These are phyloP conservation scores for Lophotriccus pileatus DNA, from an alignment of 2,797 vertebrate genomes.

Conservation along the genomic window DNA sequence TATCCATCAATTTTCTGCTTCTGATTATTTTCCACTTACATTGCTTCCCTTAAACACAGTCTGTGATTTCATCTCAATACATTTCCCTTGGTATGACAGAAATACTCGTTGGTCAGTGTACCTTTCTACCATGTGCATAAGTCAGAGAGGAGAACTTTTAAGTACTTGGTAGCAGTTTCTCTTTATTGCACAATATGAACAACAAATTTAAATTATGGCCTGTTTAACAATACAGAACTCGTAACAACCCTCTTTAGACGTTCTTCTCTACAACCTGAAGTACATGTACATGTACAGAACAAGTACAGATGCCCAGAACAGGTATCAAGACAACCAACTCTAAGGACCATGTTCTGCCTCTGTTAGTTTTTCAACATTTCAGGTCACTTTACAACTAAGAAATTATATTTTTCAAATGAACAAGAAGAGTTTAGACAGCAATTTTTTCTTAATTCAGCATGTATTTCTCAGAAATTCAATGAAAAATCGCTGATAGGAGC, in stretches of 20 bases:
- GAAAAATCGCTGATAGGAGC: neutral
- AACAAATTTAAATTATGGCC: neutral
- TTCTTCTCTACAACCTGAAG: neutral
- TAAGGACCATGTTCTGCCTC: neutral
- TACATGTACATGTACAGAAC: neutral
- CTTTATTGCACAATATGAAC: neutral
- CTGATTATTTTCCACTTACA: neutral
- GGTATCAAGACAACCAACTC: neutral
- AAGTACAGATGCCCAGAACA: neutral
- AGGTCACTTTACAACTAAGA: neutral
- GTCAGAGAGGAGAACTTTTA: neutral
- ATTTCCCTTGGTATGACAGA: neutral
- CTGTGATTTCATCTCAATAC: neutral
- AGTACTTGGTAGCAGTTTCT: neutral
- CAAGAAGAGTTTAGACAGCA: neutral
- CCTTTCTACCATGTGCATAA: neutral
- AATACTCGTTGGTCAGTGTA: neutral
- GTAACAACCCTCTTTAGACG: neutral
- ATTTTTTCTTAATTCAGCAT: neutral
- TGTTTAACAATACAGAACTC: neutral
- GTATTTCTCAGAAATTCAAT: neutral
- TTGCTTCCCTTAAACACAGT: neutral
- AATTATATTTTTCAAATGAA: fast-evolving
- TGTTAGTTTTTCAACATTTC: neutral
- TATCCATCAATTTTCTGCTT: neutral